A percentile compares a stretch with the other conserved stretches of the same genome.
Evolutionary conservation across 2,797 vertebrate genomes (phyloP).

Genomic region (Argyrosomus regius): DNA sequence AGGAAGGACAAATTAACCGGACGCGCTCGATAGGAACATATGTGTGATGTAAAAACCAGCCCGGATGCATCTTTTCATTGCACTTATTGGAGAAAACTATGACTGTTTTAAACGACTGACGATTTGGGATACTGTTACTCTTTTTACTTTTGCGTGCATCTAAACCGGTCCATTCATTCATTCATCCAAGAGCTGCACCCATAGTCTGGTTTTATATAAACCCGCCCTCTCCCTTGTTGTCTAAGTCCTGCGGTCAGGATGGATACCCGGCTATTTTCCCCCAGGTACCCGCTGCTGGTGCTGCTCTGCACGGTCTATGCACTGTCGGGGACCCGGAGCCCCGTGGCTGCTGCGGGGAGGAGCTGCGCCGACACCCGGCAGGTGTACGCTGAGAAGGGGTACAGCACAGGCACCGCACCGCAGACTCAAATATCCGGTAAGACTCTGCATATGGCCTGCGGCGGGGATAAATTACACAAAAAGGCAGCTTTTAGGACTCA

Average conservation of each 20-base stretch:
- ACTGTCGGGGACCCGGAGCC: constrained; percentile 76
- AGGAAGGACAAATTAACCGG: constrained; percentile 41
- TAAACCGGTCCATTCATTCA: constrained; percentile 15
- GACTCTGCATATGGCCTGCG: constrained; percentile 28
- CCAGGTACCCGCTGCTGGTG: constrained; percentile 67
- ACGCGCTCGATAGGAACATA: constrained; percentile 51
- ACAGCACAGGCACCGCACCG: constrained; percentile 88
- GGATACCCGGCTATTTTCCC: constrained; percentile 52
- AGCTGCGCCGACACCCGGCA: constrained; percentile 91
- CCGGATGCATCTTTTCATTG: constrained; percentile 28
- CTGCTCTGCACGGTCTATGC: constrained; percentile 72
- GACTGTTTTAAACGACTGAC: constrained; percentile 52
- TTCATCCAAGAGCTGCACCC: constrained; percentile 40
- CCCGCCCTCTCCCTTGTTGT: not conserved
- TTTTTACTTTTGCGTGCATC: constrained; percentile 58
- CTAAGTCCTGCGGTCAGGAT: constrained; percentile 57
- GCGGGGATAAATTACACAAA: not conserved
- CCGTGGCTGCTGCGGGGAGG: constrained; percentile 79
- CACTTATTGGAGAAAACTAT: constrained; percentile 46
- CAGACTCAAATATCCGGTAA: constrained; percentile 90
- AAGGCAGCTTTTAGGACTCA: not conserved
- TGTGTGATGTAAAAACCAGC: constrained; percentile 40
- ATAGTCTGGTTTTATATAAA: constrained; percentile 23
- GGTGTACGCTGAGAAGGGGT: constrained; percentile 89
- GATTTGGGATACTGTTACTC: constrained; percentile 38